A percentile compares a stretch with the other conserved stretches of the same genome.
Evolutionary conservation across 2,797 vertebrate species (phyloP).

Genomic region (Melopsittacus undulatus): DNA sequence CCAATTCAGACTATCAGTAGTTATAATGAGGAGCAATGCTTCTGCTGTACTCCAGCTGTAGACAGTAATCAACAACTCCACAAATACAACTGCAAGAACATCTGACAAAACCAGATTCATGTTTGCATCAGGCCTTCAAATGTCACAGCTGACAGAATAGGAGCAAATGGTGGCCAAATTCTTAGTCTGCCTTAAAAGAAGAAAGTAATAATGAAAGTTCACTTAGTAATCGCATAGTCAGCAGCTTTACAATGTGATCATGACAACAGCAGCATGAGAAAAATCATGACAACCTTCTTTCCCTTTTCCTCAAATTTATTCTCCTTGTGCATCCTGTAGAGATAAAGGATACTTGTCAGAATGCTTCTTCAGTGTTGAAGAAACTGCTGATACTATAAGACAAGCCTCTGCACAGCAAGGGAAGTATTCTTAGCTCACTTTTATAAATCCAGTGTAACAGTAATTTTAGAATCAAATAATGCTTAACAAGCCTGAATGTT

Average conservation of each 20-base stretch:
- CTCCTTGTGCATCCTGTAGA: neutral
- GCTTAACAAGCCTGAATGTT: neutral
- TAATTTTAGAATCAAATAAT: neutral
- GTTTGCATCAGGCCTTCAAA: constrained; percentile 1
- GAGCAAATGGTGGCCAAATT: neutral
- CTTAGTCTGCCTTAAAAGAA: neutral
- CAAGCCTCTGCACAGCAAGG: neutral
- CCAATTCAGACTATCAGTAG: neutral
- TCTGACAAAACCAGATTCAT: neutral
- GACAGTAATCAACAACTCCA: neutral
- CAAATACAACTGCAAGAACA: neutral
- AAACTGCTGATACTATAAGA: neutral
- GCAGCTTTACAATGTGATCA: neutral
- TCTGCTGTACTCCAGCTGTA: neutral
- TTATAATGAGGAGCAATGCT: neutral
- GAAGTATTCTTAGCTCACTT: neutral
- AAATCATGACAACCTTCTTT: neutral
- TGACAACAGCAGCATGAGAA: neutral
- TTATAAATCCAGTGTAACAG: neutral
- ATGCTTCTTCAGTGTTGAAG: neutral
- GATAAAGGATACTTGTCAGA: constrained; percentile 19
- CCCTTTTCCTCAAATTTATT: neutral
- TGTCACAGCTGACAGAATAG: neutral
- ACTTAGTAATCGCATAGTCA: neutral
- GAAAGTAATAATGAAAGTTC: neutral